Evolutionary conservation across 1,140 invertebrate species (phyloP), one percentile per base, ranked within the genome.

Genomic region (Pseudomyrmex flavicornis): DNA sequence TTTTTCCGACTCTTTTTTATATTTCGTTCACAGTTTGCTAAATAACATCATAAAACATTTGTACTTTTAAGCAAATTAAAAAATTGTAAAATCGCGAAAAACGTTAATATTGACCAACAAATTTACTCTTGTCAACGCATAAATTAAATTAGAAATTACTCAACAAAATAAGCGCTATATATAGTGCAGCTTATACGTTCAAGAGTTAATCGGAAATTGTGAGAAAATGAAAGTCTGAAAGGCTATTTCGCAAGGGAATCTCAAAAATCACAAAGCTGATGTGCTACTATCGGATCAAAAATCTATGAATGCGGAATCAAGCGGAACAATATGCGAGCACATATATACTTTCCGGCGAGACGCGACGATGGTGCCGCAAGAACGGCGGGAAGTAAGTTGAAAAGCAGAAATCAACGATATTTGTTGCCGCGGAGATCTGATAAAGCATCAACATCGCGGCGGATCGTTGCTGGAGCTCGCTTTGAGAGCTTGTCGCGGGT

Each of bases 401-500:
- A 75, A 62, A n/a, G 58, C 12, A 52, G 20, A 44, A 80, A 80
- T 80, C 76, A 80, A 70, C 54, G 17, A 80, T 80, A 80, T 80
- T 70, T 80, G 44, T 80, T 80, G 66, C 76, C 54, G n/a, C 15
- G 76, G 22, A 20, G 44, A 80, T 70, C 70, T 59, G 76, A 88
- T 84, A 84, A 87, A 87, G 74, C 58, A 65, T 69, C 66, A n/a
- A 68, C 63, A 13, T 15, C 26, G 62, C 22, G 1, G 35, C 58
- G 48, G 62, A 76, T 76, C 48, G 75, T 22, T 56, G 62, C 52
- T 44, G 63, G 63, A 13, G 44, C 26, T 58, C 26, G 52, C 56
- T 87, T 88, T 65, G 82, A 87, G 74, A 80, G 63, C 52, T 46
- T 77, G 63, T 84, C 74, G 58, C 48, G 20, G 84, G 66, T 68